Evolutionary conservation across 2,888 invertebrate species (phyloP).

Genomic region (Dermolepida albohirtum): DNA sequence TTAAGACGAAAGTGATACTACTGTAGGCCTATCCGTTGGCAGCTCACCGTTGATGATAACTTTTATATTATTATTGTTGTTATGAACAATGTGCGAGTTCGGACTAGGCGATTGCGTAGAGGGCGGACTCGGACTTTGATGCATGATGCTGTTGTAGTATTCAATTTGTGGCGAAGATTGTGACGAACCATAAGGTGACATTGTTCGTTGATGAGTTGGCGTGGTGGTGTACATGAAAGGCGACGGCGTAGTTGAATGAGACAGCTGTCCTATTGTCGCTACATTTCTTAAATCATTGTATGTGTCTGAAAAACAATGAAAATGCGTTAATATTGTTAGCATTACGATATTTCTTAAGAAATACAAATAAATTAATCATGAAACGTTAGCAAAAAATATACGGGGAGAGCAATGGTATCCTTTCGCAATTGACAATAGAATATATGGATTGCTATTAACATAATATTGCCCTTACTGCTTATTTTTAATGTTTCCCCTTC

Average conservation of each 20-base stretch:
- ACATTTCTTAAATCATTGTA: constrained; percentile 57
- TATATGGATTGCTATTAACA: no score
- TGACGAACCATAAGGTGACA: constrained; percentile 60
- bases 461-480: no score
- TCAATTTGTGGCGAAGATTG: constrained; percentile 56
- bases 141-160: constrained; percentile 58
- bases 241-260: constrained; percentile 54
- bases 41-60: constrained; percentile 60
- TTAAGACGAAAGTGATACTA: constrained; percentile 60
- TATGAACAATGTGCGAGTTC: constrained; percentile 56
- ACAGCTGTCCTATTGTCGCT: constrained; percentile 55
- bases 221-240: constrained; percentile 63
- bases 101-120: constrained; percentile 60
- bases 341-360: no score
- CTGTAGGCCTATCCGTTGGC: constrained; percentile 60
- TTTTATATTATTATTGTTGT: constrained; percentile 53
- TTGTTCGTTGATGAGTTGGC: constrained; percentile 51
- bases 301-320: constrained; percentile 54
- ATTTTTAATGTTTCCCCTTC: no score
- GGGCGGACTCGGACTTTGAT: constrained; percentile 59
- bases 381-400: no score
- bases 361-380: no score
- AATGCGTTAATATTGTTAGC: background rate
- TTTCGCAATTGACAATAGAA: no score
- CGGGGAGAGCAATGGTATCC: no score